These are phyloP conservation scores for Laticauda laticaudata DNA, from an alignment of 2,113 vertebrate genomes.

Conservation along the genomic window DNA sequence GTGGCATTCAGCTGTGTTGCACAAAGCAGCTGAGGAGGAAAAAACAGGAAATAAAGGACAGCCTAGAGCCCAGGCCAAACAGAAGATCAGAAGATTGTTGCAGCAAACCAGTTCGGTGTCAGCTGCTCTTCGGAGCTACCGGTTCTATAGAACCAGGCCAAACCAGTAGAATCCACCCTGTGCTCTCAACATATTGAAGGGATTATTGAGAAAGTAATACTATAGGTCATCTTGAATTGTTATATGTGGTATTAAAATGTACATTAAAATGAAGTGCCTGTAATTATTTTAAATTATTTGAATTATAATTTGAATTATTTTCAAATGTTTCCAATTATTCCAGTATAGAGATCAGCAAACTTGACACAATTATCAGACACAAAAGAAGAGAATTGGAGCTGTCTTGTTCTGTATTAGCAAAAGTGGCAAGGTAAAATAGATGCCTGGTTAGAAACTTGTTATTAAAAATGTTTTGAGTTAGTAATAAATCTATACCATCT, in stretches of 20 bases:
- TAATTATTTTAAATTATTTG: constrained; percentile 9
- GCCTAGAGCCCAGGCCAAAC: too few species aligned
- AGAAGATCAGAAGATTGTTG: too few species aligned
- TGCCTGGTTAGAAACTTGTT: not conserved
- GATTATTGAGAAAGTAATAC: not conserved
- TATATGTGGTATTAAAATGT: not conserved
- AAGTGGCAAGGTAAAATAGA: constrained; percentile 68
- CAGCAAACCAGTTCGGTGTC: too few species aligned
- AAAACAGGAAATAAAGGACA: too few species aligned
- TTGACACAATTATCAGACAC: constrained; percentile 63
- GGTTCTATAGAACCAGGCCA: too few species aligned
- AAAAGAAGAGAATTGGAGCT: constrained; percentile 78
- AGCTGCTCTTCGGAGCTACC: too few species aligned
- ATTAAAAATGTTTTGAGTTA: not conserved
- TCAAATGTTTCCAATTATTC: constrained; percentile 56
- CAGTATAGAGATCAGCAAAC: constrained; percentile 80
- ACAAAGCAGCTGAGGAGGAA: too few species aligned
- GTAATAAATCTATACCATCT: not conserved
- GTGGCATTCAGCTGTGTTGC: too few species aligned
- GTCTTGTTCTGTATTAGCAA: constrained; percentile 71
- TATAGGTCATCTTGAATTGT: not conserved
- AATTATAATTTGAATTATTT: constrained; percentile 16
- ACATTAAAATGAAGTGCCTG: not conserved
- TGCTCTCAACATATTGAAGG: not conserved
- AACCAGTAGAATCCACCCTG: too few species aligned